phyloP scores from a whole-genome alignment of 2,113 vertebrate species.

The Columba janthina region DNA sequence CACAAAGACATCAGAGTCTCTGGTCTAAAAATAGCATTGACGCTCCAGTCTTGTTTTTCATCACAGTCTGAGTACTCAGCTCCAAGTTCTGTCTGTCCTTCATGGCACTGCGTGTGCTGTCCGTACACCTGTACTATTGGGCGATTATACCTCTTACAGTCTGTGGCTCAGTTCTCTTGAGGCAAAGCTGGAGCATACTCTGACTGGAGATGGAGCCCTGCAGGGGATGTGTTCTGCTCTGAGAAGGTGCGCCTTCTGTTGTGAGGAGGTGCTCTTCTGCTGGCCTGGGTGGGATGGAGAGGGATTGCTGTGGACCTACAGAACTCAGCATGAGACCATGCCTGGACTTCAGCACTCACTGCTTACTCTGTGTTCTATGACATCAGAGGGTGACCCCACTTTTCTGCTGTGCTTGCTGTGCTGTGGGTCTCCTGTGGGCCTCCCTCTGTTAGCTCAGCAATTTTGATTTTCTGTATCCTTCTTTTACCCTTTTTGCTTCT shows the following conservation, averaged over 20 bases:
- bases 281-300: neutral
- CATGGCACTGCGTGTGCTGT: neutral
- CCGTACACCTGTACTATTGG: neutral
- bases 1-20: neutral
- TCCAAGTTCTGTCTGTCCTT: neutral
- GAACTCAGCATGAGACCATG: accelerated
- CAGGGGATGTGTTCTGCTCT: neutral
- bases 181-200: neutral
- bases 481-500: neutral
- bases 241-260: neutral
- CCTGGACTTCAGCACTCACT: neutral
- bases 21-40: neutral
- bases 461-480: neutral
- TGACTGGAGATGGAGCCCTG: neutral
- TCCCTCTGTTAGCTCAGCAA: neutral
- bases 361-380: neutral
- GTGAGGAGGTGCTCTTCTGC: neutral
- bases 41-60: accelerated
- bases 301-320: neutral
- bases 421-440: neutral
- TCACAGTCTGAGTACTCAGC: neutral
- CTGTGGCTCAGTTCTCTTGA: neutral
- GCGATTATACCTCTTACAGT: neutral
- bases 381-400: neutral
- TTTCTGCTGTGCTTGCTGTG: neutral